These are phyloP conservation scores for Halocaridina rubra DNA, from an alignment of 2,888 invertebrate species.

Conservation along the genomic window DNA sequence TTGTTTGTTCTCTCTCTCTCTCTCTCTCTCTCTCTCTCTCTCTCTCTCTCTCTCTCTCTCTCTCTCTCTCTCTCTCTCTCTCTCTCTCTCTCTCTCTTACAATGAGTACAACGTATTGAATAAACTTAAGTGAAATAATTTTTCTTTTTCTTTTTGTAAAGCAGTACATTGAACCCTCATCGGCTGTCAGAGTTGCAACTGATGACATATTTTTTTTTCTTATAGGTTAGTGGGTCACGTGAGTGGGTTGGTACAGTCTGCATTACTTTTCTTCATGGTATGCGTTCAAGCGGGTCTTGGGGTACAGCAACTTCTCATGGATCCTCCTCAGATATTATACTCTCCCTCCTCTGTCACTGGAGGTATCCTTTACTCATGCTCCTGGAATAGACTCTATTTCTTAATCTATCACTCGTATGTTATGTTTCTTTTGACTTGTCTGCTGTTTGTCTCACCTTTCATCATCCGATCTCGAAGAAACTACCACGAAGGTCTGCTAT, in stretches of 20 bases:
- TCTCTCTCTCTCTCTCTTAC: too few species aligned
- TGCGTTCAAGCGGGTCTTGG: slow-evolving; percentile 63
- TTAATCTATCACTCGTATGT: slow-evolving; percentile 75
- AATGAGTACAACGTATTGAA: too few species aligned
- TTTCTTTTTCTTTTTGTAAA: too few species aligned
- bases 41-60: too few species aligned
- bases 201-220: background rate
- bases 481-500: slow-evolving; percentile 75
- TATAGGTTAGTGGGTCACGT: slow-evolving; percentile 77
- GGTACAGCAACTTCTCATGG: slow-evolving; percentile 40
- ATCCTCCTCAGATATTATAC: slow-evolving; percentile 66
- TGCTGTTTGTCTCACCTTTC: slow-evolving; percentile 74
- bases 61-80: too few species aligned
- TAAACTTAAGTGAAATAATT: too few species aligned
- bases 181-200: background rate
- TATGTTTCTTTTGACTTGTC: slow-evolving; percentile 73
- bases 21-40: too few species aligned
- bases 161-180: too few species aligned
- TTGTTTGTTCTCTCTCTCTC: too few species aligned
- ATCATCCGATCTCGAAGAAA: slow-evolving; percentile 76
- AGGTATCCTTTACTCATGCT: slow-evolving; percentile 66
- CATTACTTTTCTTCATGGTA: slow-evolving; percentile 70
- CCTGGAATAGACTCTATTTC: slow-evolving; percentile 71
- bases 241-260: slow-evolving; percentile 77
- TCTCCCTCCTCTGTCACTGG: slow-evolving; percentile 67